Evolutionary conservation across 2,888 invertebrate species (phyloP).

Genomic region (Polietes domitor): DNA sequence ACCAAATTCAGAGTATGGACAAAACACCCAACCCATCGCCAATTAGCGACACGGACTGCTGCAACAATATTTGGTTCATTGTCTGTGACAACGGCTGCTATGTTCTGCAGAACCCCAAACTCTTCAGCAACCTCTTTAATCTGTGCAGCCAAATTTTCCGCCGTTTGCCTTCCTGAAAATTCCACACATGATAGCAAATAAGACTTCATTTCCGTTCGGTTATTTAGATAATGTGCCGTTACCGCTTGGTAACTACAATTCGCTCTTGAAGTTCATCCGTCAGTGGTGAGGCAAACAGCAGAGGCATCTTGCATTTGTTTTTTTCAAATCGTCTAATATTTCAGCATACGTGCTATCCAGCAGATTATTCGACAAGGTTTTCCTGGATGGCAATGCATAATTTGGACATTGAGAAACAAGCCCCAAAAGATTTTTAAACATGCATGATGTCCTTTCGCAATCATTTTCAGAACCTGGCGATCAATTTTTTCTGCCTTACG

Average conservation of each 20-base stretch:
- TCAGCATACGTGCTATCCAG: background rate
- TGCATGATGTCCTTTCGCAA: background rate
- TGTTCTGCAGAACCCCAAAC: slow-evolving; percentile 13
- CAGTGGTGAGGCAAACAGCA: slow-evolving; percentile 32
- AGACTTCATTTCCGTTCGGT: background rate
- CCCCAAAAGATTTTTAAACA: background rate
- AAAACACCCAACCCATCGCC: no score
- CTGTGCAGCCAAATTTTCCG: slow-evolving; percentile 25
- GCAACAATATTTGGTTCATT: slow-evolving; percentile 54
- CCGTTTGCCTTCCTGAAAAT: background rate
- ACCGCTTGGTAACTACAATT: slow-evolving; percentile 49
- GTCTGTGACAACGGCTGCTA: slow-evolving; percentile 53
- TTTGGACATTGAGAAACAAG: background rate
- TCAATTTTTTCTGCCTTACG: background rate
- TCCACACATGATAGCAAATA: no score
- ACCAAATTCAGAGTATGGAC: slow-evolving; percentile 47
- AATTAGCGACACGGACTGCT: slow-evolving; percentile 30
- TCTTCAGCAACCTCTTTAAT: slow-evolving; percentile 8
- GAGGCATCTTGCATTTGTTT: background rate
- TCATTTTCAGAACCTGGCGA: background rate
- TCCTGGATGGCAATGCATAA: background rate
- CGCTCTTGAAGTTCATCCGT: slow-evolving; percentile 49
- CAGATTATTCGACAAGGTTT: background rate
- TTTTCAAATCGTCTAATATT: slow-evolving; percentile 5
- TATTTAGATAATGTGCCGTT: slow-evolving; percentile 55